Percentiles rank a stretch among this genome's conserved stretches.
Evolutionary conservation across 2,113 vertebrate genomes (phyloP).

Genomic region (Pelobates fuscus): DNA sequence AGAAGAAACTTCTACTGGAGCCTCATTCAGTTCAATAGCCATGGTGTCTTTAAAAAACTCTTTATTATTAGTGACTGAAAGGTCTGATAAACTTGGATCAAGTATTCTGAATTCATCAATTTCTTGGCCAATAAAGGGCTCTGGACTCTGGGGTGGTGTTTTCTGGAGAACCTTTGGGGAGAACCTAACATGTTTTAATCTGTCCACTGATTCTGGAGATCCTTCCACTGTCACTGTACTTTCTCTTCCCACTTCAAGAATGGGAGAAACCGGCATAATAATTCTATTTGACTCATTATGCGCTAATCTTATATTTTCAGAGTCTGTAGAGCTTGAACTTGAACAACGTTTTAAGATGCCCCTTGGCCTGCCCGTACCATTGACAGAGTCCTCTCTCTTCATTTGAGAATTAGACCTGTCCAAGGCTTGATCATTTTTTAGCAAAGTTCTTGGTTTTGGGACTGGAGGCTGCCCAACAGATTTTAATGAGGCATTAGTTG

Average conservation of each 20-base stretch:
- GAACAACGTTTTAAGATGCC: conserved; percentile 74
- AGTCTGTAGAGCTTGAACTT: conserved; percentile 79
- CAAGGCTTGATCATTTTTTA: conserved; percentile 57
- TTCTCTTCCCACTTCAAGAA: conserved; percentile 64
- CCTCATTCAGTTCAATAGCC: not conserved
- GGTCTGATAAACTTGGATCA: conserved; percentile 54
- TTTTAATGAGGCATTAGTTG: conserved; percentile 55
- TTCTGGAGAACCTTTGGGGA: conserved; percentile 57
- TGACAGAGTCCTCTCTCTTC: conserved; percentile 53
- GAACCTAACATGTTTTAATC: conserved; percentile 80
- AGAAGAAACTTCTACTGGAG: not conserved
- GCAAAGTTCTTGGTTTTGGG: conserved; percentile 84
- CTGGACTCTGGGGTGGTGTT: conserved; percentile 53
- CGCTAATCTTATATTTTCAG: conserved; percentile 63
- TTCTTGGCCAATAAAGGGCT: conserved; percentile 57
- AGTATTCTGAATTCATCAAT: conserved; percentile 68
- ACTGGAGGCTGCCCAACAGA: conserved; percentile 69
- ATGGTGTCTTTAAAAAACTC: not conserved
- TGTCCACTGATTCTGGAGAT: conserved; percentile 61
- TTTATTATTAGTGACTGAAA: not conserved
- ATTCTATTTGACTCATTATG: conserved; percentile 64
- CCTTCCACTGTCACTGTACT: conserved; percentile 43
- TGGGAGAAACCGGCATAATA: conserved; percentile 52
- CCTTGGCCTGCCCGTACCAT: conserved; percentile 57
- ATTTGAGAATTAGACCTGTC: conserved; percentile 54